Evolutionary conservation across 2,797 vertebrate species (phyloP), one percentile per base, ranked within the genome.

Genomic region (Tamandua tetradactyla): DNA sequence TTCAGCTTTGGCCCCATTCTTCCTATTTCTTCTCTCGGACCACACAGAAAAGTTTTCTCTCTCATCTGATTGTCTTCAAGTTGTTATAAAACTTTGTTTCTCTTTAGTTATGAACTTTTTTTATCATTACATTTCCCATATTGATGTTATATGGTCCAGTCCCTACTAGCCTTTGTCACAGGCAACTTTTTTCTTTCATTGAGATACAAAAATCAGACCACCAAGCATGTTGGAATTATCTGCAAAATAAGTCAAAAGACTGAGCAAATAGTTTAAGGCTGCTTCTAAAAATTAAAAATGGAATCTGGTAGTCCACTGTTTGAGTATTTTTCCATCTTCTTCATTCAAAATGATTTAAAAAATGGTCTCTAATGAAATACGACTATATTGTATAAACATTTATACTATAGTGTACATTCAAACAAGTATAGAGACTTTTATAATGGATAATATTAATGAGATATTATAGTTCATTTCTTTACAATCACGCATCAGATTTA

Each of bases 51-150:
- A 68, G 18, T 37, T 72, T 85, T 27, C 27, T 35, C 25, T 81
- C 68, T 87, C 9, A 85, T 35, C 20, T 64, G 27, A 89, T 94
- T n/a, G 40, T 18, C 11, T 75, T 15, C 20, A 62, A 69, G 15
- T 89, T 76, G 89, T 61, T 74, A 32, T 57, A 92, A 93, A 89
- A 49, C 2, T 69, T 87, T 86, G 18, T 68, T 91, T 88, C 68
- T 91, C 42, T 72, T 69, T 75, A 83, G 57, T 89, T 76, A 59
- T 83, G 9, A 83, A 61, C 2, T 44, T 27, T 59, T 8, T 35
- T 42, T 85, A 23, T 74, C 69, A 57, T 40, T 15, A 61, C 32
- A 85, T 86, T 17, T 44, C 18, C 55, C 35, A 78, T 81, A 76
- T 20, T 66, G 30, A 9, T 85, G 59, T 6, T 40, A 15, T 47